Evolutionary conservation across 2,797 vertebrate genomes (phyloP).

Genomic region (Macroramphosus scolopax): DNA sequence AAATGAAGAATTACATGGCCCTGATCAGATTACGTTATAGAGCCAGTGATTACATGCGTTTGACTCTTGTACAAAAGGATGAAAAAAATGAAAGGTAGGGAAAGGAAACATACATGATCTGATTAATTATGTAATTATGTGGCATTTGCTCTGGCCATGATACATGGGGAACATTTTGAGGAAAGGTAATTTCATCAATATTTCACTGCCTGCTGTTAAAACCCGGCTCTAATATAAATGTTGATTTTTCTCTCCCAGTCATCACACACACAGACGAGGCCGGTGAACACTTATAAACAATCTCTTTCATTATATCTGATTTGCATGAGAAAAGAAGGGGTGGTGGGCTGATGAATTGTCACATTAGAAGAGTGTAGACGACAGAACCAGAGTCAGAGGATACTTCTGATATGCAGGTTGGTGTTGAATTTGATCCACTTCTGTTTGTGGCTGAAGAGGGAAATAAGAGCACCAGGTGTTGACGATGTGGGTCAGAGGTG

Average conservation of each 20-base stretch:
- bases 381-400: no score
- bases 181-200: constrained; percentile 63
- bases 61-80: constrained; percentile 67
- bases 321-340: no score
- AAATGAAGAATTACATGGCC: constrained; percentile 77
- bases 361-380: no score
- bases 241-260: constrained; percentile 13
- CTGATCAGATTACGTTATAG: constrained; percentile 76
- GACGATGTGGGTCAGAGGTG: no score
- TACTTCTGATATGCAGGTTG: no score
- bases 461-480: no score
- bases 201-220: constrained; percentile 49
- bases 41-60: constrained; percentile 75
- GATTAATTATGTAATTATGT: constrained; percentile 77
- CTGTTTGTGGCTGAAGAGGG: no score
- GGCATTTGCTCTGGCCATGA: constrained; percentile 68
- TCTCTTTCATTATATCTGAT: no score
- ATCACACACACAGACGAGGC: constrained; percentile 25
- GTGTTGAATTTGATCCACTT: no score
- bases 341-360: no score
- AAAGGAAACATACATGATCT: constrained; percentile 73
- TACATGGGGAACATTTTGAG: constrained; percentile 58
- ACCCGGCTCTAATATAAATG: constrained; percentile 43
- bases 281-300: no score
- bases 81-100: constrained; percentile 50